Base-by-base conservation (phyloP, 2,797 vertebrate species). In the Anguilla anguilla region DNA sequence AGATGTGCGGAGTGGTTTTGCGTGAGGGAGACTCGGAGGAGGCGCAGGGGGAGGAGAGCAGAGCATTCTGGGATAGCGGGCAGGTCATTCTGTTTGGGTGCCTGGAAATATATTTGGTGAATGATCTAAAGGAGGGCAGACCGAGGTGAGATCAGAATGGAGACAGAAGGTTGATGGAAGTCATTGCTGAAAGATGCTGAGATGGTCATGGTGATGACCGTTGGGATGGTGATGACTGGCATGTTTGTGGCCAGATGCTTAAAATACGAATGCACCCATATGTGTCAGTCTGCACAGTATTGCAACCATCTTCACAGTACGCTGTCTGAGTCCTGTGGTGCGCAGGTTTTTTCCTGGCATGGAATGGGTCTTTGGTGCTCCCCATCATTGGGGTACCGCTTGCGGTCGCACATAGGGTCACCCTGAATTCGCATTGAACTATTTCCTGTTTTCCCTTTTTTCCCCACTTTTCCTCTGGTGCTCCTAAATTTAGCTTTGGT, bases 1-100 rank as follows among this genome's bases (percentile, higher is more conserved):
- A 53, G 61, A 87, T 61, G 46, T 87, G 86, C 22, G 81, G 46
- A 72, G 82, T 55, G 81, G 61, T 72, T 72, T 84, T 35, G 72
- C 46, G 64, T 22, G 61, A 87, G 67, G 64, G 49, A 84, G 69
- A 46, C 28, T 59, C 22, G 69, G 55, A 19, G 35, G 25, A 19
- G n/a, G 67, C 67, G 7, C 10, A n/a, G 6, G 69, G 83, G 55
- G 31, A 77, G 72, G 28, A n/a, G n/a, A 10, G 25, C n/a, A 11
- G 59, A 22, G 59, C 19, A 25, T 64, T 64, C 19, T 64, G 9
- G 67, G 83, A 59, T 67, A 85, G 22, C 46, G 57, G 82, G 79
- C 49, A 22, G 83, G 84, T 57, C 53, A 3, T 51, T 53, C 51
- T 43, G 61, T 82, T 77, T 85, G 35, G 31, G 46, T 28, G 51